Percentiles rank a stretch among this genome's conserved stretches.
These are phyloP conservation scores for Calliopsis andreniformis DNA, from an alignment of 1,140 invertebrate species.

Conservation along the genomic window DNA sequence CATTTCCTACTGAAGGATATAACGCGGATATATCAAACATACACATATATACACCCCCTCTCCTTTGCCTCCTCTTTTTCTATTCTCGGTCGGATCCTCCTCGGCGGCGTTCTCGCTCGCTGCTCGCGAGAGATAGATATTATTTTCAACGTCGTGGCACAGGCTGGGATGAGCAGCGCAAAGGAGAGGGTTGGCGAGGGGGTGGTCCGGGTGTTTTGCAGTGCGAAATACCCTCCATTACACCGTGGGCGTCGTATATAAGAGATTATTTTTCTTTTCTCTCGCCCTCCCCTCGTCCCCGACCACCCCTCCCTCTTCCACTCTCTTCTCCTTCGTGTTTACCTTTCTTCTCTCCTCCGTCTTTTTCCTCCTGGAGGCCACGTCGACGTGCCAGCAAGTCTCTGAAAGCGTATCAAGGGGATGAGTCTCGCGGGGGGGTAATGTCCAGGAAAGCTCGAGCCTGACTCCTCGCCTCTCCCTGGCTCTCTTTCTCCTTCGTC, in stretches of 20 bases:
- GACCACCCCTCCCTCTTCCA: background rate
- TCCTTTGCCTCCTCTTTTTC: constrained; percentile 43
- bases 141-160: constrained; percentile 73
- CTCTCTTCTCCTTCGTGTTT: constrained; percentile 33
- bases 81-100: constrained; percentile 28
- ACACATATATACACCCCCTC: constrained; percentile 41
- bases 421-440: constrained; percentile 11
- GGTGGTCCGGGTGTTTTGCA: constrained; percentile 76
- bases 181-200: constrained; percentile 53
- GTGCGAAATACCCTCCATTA: constrained; percentile 80
- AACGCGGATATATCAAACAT: constrained; percentile 67
- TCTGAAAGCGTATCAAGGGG: constrained; percentile 39
- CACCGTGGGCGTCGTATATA: constrained; percentile 75
- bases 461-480: constrained; percentile 1
- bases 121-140: constrained; percentile 74
- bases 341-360: constrained; percentile 34
- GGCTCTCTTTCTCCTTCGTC: background rate
- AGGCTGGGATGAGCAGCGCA: constrained; percentile 58
- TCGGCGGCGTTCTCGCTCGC: constrained; percentile 28
- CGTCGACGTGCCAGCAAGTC: constrained; percentile 67
- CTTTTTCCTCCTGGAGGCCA: constrained; percentile 47
- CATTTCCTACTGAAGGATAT: constrained; percentile 48
- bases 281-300: constrained; percentile 13
- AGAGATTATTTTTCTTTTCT: constrained; percentile 78
- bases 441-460: constrained; percentile 31